Conservation (phyloP, 2,888 invertebrate genomes). For the Sinotaia quadrata region DNA sequence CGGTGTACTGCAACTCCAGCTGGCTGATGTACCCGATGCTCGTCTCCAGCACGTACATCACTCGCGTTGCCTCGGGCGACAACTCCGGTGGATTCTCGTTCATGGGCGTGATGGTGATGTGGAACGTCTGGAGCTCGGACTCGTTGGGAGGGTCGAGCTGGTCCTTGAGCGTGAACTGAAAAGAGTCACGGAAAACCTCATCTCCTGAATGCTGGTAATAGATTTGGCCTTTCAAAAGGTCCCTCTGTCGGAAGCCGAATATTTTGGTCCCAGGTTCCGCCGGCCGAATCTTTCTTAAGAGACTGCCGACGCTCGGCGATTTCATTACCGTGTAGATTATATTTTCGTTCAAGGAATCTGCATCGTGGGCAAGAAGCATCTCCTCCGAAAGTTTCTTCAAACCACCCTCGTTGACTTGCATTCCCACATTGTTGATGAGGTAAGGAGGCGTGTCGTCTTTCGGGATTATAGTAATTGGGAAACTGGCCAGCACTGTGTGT, state of each 20-base stretch:
- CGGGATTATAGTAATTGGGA: constrained; percentile 69
- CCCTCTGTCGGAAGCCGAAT: constrained; percentile 66
- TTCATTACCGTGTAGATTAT: constrained; percentile 64
- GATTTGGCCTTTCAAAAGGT: constrained; percentile 67
- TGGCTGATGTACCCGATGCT: constrained; percentile 63
- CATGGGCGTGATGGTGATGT: constrained; percentile 63
- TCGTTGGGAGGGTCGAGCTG: constrained; percentile 68
- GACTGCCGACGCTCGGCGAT: constrained; percentile 64
- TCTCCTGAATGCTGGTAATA: constrained; percentile 69
- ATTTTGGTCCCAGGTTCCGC: constrained; percentile 62
- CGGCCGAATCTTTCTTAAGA: constrained; percentile 53
- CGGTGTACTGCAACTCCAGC: constrained; percentile 66
- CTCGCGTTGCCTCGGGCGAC: constrained; percentile 57
- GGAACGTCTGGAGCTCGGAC: constrained; percentile 63
- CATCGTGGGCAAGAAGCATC: constrained; percentile 66
- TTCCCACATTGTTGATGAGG: constrained; percentile 65
- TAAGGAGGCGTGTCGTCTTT: constrained; percentile 70
- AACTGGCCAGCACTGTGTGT: constrained; percentile 63
- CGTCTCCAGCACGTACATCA: constrained; percentile 65
- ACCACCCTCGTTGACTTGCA: constrained; percentile 67
- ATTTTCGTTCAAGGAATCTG: constrained; percentile 65
- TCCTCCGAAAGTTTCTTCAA: constrained; percentile 59
- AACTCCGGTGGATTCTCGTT: constrained; percentile 69
- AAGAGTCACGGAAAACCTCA: constrained; percentile 62
- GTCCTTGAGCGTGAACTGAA: constrained; percentile 67